phyloP scores from a whole-genome alignment of 2,113 vertebrate genomes.

The Cheilinus undulatus region DNA sequence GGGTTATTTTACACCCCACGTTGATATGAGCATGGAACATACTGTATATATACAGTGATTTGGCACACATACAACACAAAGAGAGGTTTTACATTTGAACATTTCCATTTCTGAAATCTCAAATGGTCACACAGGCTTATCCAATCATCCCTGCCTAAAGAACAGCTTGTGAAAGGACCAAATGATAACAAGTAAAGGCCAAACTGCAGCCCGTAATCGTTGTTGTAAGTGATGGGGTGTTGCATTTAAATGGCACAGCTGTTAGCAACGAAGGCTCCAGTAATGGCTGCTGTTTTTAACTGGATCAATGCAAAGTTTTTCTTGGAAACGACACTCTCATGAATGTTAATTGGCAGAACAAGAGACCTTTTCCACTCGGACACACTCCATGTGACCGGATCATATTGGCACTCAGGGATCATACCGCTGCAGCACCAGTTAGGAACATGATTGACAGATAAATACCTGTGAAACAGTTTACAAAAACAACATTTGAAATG shows the following conservation, averaged over 20 bases:
- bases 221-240: constrained; percentile 59
- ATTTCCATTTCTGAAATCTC: constrained; percentile 22
- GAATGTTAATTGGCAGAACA: constrained; percentile 44
- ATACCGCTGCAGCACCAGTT: constrained; percentile 14
- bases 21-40: constrained; percentile 38
- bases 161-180: constrained; percentile 53
- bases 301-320: constrained; percentile 46
- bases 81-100: neutral
- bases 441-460: constrained; percentile 33
- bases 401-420: constrained; percentile 57
- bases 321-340: constrained; percentile 41
- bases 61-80: neutral
- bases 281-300: constrained; percentile 32
- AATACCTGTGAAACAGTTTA: constrained; percentile 47
- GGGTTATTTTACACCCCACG: constrained; percentile 2
- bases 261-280: constrained; percentile 61
- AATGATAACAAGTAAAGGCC: constrained; percentile 56
- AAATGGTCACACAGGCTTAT: constrained; percentile 44
- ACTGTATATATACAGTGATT: constrained; percentile 1
- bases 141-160: constrained; percentile 38
- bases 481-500: constrained; percentile 52
- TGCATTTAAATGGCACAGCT: constrained; percentile 69
- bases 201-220: constrained; percentile 36
- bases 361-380: constrained; percentile 29
- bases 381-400: constrained; percentile 46